Evolutionary conservation across 1,140 invertebrate species (phyloP).

Genomic region (Epicauta chinensis): DNA sequence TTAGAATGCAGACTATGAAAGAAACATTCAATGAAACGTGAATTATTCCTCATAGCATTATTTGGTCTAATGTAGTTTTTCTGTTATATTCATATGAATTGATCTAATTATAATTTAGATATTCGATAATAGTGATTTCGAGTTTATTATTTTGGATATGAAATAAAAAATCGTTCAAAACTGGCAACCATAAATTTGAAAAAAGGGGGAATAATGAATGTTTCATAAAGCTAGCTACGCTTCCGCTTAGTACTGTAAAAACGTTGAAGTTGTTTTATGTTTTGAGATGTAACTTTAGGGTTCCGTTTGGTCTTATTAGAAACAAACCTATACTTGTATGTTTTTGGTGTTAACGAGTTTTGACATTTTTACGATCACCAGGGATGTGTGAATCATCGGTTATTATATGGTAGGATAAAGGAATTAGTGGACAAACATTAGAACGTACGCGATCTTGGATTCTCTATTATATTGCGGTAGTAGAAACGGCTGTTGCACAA

Average conservation of each 20-base stretch:
- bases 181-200: constrained; percentile 2
- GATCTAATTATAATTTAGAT: too few relatives aligned
- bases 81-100: not conserved
- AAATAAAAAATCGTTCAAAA: too few relatives aligned
- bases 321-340: constrained; percentile 1
- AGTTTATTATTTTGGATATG: too few relatives aligned
- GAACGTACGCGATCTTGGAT: constrained; percentile 11
- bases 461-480: constrained; percentile 9
- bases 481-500: constrained; percentile 2
- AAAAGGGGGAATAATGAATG: constrained; percentile 6
- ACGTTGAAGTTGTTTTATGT: constrained; percentile 9
- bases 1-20: not conserved
- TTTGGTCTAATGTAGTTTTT: constrained; percentile 9
- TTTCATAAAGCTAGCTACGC: constrained; percentile 8
- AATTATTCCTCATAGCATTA: constrained; percentile 9
- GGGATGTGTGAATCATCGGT: constrained; percentile 14
- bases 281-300: not conserved
- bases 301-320: too few relatives aligned
- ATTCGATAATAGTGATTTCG: too few relatives aligned
- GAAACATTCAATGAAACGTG: constrained; percentile 17
- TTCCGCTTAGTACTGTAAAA: constrained; percentile 8
- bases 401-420: not conserved
- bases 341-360: constrained; percentile 8
- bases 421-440: constrained; percentile 15
- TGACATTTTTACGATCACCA: constrained; percentile 11